Evolutionary conservation across 2,113 vertebrate species (phyloP).

Genomic region (Prinia subflava): DNA sequence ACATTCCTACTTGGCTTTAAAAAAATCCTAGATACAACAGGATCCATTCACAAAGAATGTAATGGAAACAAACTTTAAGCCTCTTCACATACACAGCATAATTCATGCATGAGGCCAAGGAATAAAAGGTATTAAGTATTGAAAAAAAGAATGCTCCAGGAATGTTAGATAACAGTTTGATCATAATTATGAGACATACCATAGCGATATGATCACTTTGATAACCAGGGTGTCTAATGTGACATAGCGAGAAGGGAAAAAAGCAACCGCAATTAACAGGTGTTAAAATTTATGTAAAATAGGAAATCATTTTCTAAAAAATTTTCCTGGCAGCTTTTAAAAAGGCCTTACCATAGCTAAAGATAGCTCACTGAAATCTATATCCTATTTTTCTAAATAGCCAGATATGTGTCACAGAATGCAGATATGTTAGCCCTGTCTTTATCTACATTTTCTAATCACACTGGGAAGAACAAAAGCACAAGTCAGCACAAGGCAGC

Average conservation of each 20-base stretch:
- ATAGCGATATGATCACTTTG: slow-evolving; percentile 74
- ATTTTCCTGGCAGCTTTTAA: slow-evolving; percentile 42
- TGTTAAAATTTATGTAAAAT: slow-evolving; percentile 62
- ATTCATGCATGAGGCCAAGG: slow-evolving; percentile 81
- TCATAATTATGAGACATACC: slow-evolving; percentile 82
- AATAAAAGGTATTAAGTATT: slow-evolving; percentile 81
- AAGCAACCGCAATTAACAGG: slow-evolving; percentile 67
- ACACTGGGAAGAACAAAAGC: slow-evolving; percentile 13
- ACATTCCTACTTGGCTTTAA: slow-evolving; percentile 81
- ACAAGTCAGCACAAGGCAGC: background rate
- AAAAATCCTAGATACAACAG: slow-evolving; percentile 76
- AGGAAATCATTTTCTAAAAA: slow-evolving; percentile 45
- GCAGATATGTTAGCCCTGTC: background rate
- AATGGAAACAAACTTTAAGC: slow-evolving; percentile 81
- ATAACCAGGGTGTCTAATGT: slow-evolving; percentile 71
- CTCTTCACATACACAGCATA: slow-evolving; percentile 79
- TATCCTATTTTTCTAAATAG: slow-evolving; percentile 46
- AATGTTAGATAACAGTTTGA: slow-evolving; percentile 88
- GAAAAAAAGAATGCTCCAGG: slow-evolving; percentile 81
- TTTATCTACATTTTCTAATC: slow-evolving; percentile 25
- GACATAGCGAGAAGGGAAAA: slow-evolving; percentile 60
- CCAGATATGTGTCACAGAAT: slow-evolving; percentile 32
- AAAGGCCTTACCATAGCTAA: slow-evolving; percentile 32
- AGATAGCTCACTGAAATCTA: slow-evolving; percentile 28
- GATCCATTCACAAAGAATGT: slow-evolving; percentile 78